Conservation (phyloP, 2,797 vertebrate species). For the Ciconia nigra region DNA sequence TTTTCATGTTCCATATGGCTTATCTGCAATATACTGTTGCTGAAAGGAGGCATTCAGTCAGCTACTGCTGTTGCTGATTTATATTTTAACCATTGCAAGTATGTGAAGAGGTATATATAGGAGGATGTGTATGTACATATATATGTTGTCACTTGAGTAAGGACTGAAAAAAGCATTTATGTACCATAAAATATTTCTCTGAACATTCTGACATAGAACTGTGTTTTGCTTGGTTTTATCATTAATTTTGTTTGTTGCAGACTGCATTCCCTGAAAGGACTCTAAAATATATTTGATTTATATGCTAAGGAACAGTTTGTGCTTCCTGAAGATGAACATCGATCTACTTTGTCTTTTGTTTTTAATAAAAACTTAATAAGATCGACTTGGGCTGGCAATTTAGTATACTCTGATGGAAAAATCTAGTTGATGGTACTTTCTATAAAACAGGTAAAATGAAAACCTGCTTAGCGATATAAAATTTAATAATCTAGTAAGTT, state of each 20-base stretch:
- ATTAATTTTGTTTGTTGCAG: background rate
- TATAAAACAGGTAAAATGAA: background rate
- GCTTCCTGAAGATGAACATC: background rate
- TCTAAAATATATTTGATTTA: background rate
- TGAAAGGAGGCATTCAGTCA: slow-evolving; percentile 37
- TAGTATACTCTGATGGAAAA: background rate
- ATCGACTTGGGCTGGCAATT: background rate
- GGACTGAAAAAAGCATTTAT: background rate
- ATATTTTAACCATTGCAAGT: slow-evolving; percentile 23
- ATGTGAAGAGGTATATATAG: background rate
- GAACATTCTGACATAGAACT: background rate
- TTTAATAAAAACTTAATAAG: background rate
- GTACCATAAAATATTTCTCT: background rate
- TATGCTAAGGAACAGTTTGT: background rate
- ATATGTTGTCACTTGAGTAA: background rate
- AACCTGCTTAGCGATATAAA: background rate
- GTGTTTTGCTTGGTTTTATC: background rate
- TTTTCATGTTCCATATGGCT: slow-evolving; percentile 62
- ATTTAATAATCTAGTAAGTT: background rate
- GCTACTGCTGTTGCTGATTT: slow-evolving; percentile 7
- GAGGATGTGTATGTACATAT: background rate
- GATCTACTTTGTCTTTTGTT: background rate
- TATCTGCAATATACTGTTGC: slow-evolving; percentile 50
- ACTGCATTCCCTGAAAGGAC: background rate
- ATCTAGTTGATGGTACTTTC: background rate